Evolutionary conservation across 2,113 vertebrate species (phyloP).

Genomic region (Gobiocypris rarus): DNA sequence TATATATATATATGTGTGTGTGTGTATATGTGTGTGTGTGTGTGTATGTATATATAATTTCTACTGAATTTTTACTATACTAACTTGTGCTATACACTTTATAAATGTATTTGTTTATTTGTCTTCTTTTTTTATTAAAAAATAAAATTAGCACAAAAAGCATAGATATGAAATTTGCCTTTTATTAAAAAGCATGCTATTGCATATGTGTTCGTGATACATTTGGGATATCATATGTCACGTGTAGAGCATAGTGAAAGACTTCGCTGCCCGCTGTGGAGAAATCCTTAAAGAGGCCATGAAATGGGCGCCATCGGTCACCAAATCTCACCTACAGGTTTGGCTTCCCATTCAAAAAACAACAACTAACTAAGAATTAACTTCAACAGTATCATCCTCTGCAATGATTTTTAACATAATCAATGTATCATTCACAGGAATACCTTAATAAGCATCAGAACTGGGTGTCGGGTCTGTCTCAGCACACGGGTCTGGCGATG

Average conservation of each 20-base stretch:
- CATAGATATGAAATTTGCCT: background rate
- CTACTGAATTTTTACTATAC: background rate
- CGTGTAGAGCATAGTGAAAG: constrained; percentile 93
- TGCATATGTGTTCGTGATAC: background rate
- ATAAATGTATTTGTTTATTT: no score
- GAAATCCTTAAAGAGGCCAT: constrained; percentile 98
- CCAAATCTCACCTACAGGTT: constrained; percentile 97
- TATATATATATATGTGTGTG: background rate
- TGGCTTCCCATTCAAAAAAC: background rate
- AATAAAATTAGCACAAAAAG: background rate
- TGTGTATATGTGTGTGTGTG: background rate
- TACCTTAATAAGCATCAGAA: constrained; percentile 98
- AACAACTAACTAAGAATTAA: background rate
- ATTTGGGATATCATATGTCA: background rate
- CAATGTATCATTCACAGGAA: constrained; percentile 77
- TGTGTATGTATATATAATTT: background rate
- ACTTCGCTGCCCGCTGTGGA: constrained; percentile 95
- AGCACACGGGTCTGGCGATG: constrained; percentile 99
- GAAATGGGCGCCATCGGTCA: constrained; percentile 98
- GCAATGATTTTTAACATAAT: background rate
- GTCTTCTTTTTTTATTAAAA: no score
- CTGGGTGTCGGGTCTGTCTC: constrained; percentile 95
- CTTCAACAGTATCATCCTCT: background rate
- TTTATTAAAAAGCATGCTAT: background rate
- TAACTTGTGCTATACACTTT: no score